These are phyloP conservation scores for Passer montanus DNA, from an alignment of 2,113 vertebrate genomes.

Conservation along the genomic window DNA sequence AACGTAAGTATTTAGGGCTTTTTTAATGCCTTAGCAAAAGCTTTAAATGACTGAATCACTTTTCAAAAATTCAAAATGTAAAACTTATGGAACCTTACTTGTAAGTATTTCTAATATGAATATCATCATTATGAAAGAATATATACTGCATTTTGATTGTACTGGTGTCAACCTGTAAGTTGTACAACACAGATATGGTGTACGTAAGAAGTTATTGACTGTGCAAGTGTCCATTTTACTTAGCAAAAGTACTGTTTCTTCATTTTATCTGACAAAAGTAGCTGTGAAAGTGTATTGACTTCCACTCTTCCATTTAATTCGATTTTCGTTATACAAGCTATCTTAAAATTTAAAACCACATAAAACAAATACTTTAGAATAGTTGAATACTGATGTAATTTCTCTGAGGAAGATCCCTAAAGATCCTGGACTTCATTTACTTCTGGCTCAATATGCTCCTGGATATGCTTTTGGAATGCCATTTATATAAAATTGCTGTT, in stretches of 20 bases:
- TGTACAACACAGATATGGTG: not conserved
- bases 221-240: not conserved
- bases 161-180: not conserved
- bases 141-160: not conserved
- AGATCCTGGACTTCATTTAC: not conserved
- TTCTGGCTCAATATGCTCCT: not conserved
- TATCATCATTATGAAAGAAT: not conserved
- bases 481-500: not conserved
- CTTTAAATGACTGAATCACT: not conserved
- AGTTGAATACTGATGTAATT: not conserved
- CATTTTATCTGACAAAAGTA: not conserved
- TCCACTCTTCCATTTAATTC: not conserved
- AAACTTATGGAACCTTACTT: not conserved
- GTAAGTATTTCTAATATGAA: not conserved
- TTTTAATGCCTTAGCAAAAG: not conserved
- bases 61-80: not conserved
- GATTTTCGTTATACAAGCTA: not conserved
- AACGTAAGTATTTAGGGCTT: fast-evolving
- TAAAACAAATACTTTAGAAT: not conserved
- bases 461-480: not conserved
- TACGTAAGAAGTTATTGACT: not conserved
- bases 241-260: not conserved
- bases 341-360: not conserved
- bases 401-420: not conserved
- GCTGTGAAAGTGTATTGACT: not conserved